phyloP scores from a whole-genome alignment of 2,888 invertebrate species.

The Phrixothrix hirtus region DNA sequence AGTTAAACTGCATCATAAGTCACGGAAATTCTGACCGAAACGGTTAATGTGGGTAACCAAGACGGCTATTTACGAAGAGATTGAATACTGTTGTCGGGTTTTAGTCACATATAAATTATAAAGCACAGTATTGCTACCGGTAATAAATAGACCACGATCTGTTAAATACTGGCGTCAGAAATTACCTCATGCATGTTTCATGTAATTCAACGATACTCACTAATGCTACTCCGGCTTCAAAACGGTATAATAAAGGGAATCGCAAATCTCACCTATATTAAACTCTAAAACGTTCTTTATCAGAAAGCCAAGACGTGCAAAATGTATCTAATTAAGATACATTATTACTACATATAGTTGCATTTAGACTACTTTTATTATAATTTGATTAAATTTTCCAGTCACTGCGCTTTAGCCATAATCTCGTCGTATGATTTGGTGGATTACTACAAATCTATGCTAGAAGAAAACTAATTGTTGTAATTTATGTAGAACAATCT shows the following conservation, averaged over 20 bases:
- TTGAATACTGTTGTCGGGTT: conserved; percentile 16
- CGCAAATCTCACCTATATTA: conserved; percentile 9
- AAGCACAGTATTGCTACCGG: conserved; percentile 20
- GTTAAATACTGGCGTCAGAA: conserved; percentile 14
- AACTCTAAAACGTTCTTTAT: not conserved
- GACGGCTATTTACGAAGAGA: conserved; percentile 16
- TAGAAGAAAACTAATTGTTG: too few relatives aligned
- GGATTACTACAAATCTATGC: too few relatives aligned
- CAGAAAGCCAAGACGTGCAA: not conserved
- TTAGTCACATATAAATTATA: conserved; percentile 17
- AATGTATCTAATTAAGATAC: too few relatives aligned
- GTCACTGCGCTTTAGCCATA: too few relatives aligned
- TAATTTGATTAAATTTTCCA: too few relatives aligned
- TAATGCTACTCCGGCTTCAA: conserved; percentile 1
- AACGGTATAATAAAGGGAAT: conserved; percentile 3
- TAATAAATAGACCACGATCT: conserved; percentile 24
- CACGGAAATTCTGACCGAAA: not conserved
- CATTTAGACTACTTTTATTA: too few relatives aligned
- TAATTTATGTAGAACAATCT: too few relatives aligned
- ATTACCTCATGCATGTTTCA: conserved; percentile 25
- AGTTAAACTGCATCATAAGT: not conserved
- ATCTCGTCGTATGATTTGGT: too few relatives aligned
- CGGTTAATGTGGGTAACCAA: conserved; percentile 7
- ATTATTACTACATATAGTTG: too few relatives aligned
- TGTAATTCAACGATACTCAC: conserved; percentile 9